Percentiles rank a stretch among this genome's conserved stretches.
Conservation (phyloP, 2,888 invertebrate genomes). For the Nemapogon koenigi region DNA sequence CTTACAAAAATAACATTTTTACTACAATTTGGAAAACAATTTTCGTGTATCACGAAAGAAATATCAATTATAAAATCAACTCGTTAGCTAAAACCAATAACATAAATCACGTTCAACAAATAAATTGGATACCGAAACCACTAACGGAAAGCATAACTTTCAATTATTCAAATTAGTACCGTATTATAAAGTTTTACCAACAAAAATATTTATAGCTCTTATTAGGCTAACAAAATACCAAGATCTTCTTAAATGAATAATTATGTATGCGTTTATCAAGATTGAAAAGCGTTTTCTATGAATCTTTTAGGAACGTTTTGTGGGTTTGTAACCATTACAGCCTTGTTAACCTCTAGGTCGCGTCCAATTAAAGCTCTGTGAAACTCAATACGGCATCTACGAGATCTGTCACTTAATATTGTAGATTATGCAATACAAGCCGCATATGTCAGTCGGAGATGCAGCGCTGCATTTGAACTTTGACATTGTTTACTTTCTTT, state of each 20-base stretch:
- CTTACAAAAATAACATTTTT: too few species aligned
- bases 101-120: conserved; percentile 3
- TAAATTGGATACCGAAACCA: background rate
- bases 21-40: too few species aligned
- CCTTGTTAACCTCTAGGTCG: conserved; percentile 5
- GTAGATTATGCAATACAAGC: conserved; percentile 7
- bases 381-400: conserved; percentile 8
- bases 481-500: too few species aligned
- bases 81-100: conserved; percentile 5
- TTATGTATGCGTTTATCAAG: background rate
- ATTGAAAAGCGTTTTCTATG: background rate
- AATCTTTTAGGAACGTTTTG: background rate
- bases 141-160: background rate
- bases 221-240: background rate
- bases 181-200: background rate
- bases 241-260: background rate
- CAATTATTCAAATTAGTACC: conserved; percentile 2
- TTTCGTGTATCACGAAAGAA: too few species aligned
- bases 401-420: conserved; percentile 10
- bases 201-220: conserved; percentile 1
- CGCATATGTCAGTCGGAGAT: too few species aligned
- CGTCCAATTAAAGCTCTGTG: conserved; percentile 9
- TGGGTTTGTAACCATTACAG: background rate
- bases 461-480: too few species aligned
- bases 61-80: too few species aligned